phyloP scores from a whole-genome alignment of 2,797 vertebrate genomes.

The Sebastes melanostomus region DNA sequence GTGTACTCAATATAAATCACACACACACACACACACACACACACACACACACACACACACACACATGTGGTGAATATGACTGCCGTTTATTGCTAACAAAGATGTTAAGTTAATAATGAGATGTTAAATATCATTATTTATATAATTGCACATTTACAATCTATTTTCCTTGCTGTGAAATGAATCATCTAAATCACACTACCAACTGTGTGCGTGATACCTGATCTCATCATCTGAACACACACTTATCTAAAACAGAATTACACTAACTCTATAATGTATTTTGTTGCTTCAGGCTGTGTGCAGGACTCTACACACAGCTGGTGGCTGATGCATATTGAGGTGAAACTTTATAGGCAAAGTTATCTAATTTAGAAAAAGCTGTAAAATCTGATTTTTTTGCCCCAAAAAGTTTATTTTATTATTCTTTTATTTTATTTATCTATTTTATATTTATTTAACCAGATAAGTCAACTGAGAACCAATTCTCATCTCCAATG shows the following conservation, averaged over 20 bases:
- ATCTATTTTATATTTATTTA: no score
- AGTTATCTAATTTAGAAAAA: not conserved
- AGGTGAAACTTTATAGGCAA: not conserved
- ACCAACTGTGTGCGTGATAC: not conserved
- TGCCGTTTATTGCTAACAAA: slow-evolving; percentile 10
- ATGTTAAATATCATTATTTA: slow-evolving; percentile 31
- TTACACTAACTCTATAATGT: not conserved
- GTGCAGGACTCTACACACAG: not conserved
- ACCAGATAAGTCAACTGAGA: no score
- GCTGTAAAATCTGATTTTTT: not conserved
- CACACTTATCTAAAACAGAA: not conserved
- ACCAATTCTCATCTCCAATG: no score
- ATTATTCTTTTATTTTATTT: no score
- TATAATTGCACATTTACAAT: slow-evolving; percentile 34
- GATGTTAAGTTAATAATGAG: slow-evolving; percentile 46
- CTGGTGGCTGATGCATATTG: not conserved
- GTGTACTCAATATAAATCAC: not conserved
- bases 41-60: not conserved
- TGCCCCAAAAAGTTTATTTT: no score
- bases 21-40: not conserved
- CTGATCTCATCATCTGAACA: not conserved
- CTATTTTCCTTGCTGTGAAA: slow-evolving; percentile 30
- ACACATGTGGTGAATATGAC: slow-evolving; percentile 9
- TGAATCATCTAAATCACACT: slow-evolving; percentile 29
- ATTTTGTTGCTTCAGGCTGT: slow-evolving; percentile 3